Conservation (phyloP, 2,888 invertebrate species). For the Epinotia ramella region DNA sequence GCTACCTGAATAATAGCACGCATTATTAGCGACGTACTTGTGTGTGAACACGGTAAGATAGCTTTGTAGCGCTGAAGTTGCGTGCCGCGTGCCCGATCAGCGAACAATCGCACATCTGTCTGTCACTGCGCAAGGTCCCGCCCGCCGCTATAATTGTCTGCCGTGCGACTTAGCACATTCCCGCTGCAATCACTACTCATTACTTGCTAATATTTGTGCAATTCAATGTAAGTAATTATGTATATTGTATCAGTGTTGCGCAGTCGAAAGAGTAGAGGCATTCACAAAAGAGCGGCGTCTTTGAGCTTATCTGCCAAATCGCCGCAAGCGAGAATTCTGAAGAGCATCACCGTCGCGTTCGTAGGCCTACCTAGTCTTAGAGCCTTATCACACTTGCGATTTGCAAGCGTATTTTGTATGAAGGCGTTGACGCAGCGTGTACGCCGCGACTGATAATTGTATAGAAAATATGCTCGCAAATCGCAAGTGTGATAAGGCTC, state of each 20-base stretch:
- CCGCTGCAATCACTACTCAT: slow-evolving; percentile 64
- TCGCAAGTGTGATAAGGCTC: too few relatives aligned
- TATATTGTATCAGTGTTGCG: slow-evolving; percentile 36
- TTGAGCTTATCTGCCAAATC: slow-evolving; percentile 6
- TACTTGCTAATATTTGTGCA: slow-evolving; percentile 65
- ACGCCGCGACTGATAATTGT: too few relatives aligned
- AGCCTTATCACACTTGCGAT: too few relatives aligned
- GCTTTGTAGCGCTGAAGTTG: slow-evolving; percentile 42
- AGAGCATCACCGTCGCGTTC: background rate
- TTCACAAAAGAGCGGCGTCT: slow-evolving; percentile 12
- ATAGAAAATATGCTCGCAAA: too few relatives aligned
- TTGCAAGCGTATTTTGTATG: too few relatives aligned
- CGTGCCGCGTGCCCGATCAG: slow-evolving; percentile 51
- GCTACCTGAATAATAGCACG: slow-evolving; percentile 36
- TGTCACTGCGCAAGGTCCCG: slow-evolving; percentile 76
- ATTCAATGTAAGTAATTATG: slow-evolving; percentile 61
- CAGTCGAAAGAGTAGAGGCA: slow-evolving; percentile 27
- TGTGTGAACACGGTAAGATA: slow-evolving; percentile 45
- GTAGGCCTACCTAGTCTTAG: too few relatives aligned
- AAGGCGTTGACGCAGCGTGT: too few relatives aligned
- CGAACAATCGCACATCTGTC: slow-evolving; percentile 76
- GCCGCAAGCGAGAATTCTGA: background rate
- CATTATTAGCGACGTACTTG: slow-evolving; percentile 34
- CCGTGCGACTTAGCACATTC: slow-evolving; percentile 73
- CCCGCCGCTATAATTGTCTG: slow-evolving; percentile 63